Percentiles rank a stretch among this genome's conserved stretches.
These are phyloP conservation scores for Gadus macrocephalus DNA, from an alignment of 2,113 vertebrate genomes.

Conservation along the genomic window DNA sequence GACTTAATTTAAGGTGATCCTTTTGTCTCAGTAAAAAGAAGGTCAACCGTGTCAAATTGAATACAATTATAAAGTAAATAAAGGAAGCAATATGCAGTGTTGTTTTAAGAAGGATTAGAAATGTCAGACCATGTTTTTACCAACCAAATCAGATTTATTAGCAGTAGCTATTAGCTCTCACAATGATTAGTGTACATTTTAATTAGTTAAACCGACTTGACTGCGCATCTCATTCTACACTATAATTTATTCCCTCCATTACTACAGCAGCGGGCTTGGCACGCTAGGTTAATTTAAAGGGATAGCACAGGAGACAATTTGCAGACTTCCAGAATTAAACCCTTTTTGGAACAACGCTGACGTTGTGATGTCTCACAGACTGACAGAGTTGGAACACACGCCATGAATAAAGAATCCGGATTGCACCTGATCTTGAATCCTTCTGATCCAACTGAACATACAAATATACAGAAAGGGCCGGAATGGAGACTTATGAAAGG, in stretches of 20 bases:
- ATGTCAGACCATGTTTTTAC: too few relatives aligned
- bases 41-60: too few relatives aligned
- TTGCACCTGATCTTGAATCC: not conserved
- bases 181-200: too few relatives aligned
- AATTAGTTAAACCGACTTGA: too few relatives aligned
- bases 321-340: conserved; percentile 2
- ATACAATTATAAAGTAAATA: not conserved
- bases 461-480: conserved; percentile 7
- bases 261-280: not conserved
- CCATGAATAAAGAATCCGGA: not conserved
- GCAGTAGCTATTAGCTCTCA: too few relatives aligned
- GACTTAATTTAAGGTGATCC: conserved; percentile 31
- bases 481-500: conserved; percentile 9
- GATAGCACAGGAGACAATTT: not conserved
- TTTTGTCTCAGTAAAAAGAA: not conserved
- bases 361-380: not conserved
- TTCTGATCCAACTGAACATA: not conserved
- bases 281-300: not conserved
- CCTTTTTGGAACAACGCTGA: not conserved
- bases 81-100: not conserved
- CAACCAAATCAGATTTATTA: too few relatives aligned
- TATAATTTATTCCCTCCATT: not conserved
- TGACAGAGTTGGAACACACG: not conserved
- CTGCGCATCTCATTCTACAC: not conserved
- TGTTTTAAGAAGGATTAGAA: not conserved